Conservation (phyloP, 2,797 vertebrate species). For the Amphiprion clarkii region DNA sequence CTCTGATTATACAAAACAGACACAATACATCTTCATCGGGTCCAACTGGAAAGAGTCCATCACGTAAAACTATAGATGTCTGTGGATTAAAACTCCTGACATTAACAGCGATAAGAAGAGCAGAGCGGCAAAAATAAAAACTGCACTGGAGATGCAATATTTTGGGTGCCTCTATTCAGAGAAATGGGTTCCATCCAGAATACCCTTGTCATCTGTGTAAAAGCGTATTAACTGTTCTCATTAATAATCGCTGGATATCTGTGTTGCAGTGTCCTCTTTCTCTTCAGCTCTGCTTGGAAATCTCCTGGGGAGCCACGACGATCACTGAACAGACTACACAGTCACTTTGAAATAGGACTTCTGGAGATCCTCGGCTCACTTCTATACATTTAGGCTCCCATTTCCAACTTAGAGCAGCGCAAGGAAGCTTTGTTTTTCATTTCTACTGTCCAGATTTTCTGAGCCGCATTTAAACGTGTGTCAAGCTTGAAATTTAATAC, state of each 20-base stretch:
- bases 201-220: slow-evolving; percentile 70
- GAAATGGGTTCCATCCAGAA: slow-evolving; percentile 76
- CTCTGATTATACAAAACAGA: not conserved
- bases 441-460: not conserved
- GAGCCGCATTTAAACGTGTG: not conserved
- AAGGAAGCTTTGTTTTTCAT: not conserved
- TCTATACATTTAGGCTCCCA: slow-evolving; percentile 5
- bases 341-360: slow-evolving; percentile 44
- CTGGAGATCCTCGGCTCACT: slow-evolving; percentile 15
- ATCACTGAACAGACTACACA: slow-evolving; percentile 31
- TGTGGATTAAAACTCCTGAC: slow-evolving; percentile 5
- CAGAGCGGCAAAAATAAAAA: slow-evolving; percentile 48
- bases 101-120: slow-evolving; percentile 43
- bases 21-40: not conserved
- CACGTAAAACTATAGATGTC: not conserved
- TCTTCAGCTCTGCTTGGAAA: slow-evolving; percentile 59
- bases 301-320: slow-evolving; percentile 62
- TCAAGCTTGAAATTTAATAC: slow-evolving; percentile 24
- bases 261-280: slow-evolving; percentile 78
- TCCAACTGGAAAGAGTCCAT: not conserved
- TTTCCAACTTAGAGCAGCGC: not conserved
- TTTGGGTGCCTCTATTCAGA: slow-evolving; percentile 76
- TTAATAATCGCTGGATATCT: slow-evolving; percentile 74
- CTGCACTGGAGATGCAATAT: slow-evolving; percentile 63
- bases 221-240: slow-evolving; percentile 68